Evolutionary conservation across 2,888 invertebrate genomes (phyloP).

Genomic region (Perizoma flavofasciatum): DNA sequence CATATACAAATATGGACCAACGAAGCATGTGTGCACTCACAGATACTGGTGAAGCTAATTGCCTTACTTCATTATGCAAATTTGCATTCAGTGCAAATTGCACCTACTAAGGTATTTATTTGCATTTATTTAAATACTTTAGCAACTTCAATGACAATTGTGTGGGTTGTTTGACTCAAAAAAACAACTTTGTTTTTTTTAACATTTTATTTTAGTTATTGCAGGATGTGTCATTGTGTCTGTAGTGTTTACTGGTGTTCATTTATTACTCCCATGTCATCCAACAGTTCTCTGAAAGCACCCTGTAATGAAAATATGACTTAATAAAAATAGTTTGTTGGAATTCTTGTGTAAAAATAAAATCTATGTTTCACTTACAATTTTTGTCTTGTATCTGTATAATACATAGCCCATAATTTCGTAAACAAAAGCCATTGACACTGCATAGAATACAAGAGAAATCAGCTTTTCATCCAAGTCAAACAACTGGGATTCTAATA

Average conservation of each 20-base stretch:
- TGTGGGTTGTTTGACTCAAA: not conserved
- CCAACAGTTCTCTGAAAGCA: conserved; percentile 48
- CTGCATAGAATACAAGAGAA: conserved; percentile 64
- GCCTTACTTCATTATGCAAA: too few relatives aligned
- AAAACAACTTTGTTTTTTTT: conserved; percentile 2
- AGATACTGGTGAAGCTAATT: too few relatives aligned
- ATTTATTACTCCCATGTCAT: conserved; percentile 47
- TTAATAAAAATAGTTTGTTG: not conserved
- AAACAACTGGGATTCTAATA: conserved; percentile 67
- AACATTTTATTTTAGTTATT: conserved; percentile 17
- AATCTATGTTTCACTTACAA: conserved; percentile 57
- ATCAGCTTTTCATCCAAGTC: conserved; percentile 68
- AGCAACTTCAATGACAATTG: not conserved
- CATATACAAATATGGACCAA: too few relatives aligned
- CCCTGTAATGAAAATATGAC: conserved; percentile 46
- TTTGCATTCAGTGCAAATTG: too few relatives aligned
- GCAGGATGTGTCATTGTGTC: not conserved
- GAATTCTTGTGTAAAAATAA: not conserved
- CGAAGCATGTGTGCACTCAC: too few relatives aligned
- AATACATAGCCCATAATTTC: conserved; percentile 70
- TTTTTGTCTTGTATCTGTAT: conserved; percentile 64
- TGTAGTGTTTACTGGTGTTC: conserved; percentile 14
- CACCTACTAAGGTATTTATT: too few relatives aligned
- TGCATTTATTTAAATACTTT: too few relatives aligned
- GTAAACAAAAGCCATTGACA: conserved; percentile 73